Percentiles rank a stretch among this genome's conserved stretches.
Conservation (phyloP, 2,888 invertebrate genomes). For the Cistogaster globosa region DNA sequence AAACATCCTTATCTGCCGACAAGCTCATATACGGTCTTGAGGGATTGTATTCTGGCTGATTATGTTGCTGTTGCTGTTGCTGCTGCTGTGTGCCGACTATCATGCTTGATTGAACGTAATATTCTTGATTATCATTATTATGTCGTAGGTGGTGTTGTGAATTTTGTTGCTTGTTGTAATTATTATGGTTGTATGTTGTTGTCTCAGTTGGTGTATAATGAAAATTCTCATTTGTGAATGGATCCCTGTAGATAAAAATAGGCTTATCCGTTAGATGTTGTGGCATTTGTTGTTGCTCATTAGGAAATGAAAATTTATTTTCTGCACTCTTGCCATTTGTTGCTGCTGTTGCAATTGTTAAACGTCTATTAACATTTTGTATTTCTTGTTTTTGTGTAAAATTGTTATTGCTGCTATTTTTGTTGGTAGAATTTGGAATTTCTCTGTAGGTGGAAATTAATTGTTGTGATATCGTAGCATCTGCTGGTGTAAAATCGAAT, state of each 20-base stretch:
- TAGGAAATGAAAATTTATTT: slow-evolving; percentile 72
- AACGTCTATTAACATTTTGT: slow-evolving; percentile 71
- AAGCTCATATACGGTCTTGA: slow-evolving; percentile 54
- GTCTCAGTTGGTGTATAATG: slow-evolving; percentile 73
- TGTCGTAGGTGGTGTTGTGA: slow-evolving; percentile 45
- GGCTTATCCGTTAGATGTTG: slow-evolving; percentile 76
- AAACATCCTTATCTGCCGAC: slow-evolving; percentile 64
- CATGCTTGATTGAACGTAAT: slow-evolving; percentile 79
- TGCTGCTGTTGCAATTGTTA: slow-evolving; percentile 42
- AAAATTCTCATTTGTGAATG: slow-evolving; percentile 78
- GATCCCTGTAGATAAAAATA: slow-evolving; percentile 79
- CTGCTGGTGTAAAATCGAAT: slow-evolving; percentile 78
- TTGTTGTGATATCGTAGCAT: slow-evolving; percentile 73
- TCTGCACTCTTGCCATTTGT: slow-evolving; percentile 47
- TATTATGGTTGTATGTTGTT: slow-evolving; percentile 52
- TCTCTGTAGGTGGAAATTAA: slow-evolving; percentile 76
- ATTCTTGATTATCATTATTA: slow-evolving; percentile 74
- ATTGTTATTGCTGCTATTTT: slow-evolving; percentile 27
- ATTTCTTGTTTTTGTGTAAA: slow-evolving; percentile 42
- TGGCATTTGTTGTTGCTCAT: slow-evolving; percentile 72
- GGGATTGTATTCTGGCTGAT: slow-evolving; percentile 34
- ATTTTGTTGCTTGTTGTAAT: slow-evolving; percentile 61
- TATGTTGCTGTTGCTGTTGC: slow-evolving; percentile 48
- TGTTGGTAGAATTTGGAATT: slow-evolving; percentile 64
- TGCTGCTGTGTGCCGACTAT: slow-evolving; percentile 73